Evolutionary conservation across 1,140 invertebrate species (phyloP), one percentile per base, ranked within the genome.

Genomic region (Drosophila punjabiensis): DNA sequence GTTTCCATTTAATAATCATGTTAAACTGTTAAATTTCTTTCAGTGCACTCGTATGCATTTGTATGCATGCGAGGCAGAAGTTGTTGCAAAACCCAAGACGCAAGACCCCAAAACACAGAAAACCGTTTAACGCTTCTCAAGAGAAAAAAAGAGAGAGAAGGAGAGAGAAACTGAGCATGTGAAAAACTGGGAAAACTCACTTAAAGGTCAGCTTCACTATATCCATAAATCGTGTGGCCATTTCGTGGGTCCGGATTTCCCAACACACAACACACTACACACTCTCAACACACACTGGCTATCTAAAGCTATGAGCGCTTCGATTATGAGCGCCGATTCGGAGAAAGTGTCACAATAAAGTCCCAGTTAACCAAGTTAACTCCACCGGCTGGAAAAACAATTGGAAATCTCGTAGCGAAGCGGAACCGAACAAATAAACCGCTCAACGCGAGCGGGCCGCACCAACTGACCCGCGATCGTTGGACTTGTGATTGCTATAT

Each of bases 121-220:
- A 81, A 47, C 10, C 64, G 35, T 55, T 64, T 75, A 56, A 39
- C 77, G 37, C 45, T 48, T 35, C 18, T 11, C 33, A 52, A 47
- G 24, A 45, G 39, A 35, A 52, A 24, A 16, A 20, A 13, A 5
- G 16, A 50, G 30, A 52, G 20, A 28, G 24, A n/a, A n/a, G n/a
- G n/a, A 24, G 6, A 20, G 14, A 20, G 9, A 53, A 24, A 35
- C 33, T 7, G 28, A 20, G 13, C 32, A 39, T 20, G 50, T 65
- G 62, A 35, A 69, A 68, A 43, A 45, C 41, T 18, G 43, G 60
- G 48, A 67, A 79, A 77, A 89, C 86, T 82, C 76, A 89, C 86
- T 90, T 89, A 77, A 89, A 90, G 86, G 82, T 90, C 64, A 89
- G 76, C 63, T 85, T 90, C 7, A 89, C 32, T 53, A 90, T 74